phyloP scores from a whole-genome alignment of 37 sponge, comb jelly and placozoan species.

The Spongilla lacustris region DNA sequence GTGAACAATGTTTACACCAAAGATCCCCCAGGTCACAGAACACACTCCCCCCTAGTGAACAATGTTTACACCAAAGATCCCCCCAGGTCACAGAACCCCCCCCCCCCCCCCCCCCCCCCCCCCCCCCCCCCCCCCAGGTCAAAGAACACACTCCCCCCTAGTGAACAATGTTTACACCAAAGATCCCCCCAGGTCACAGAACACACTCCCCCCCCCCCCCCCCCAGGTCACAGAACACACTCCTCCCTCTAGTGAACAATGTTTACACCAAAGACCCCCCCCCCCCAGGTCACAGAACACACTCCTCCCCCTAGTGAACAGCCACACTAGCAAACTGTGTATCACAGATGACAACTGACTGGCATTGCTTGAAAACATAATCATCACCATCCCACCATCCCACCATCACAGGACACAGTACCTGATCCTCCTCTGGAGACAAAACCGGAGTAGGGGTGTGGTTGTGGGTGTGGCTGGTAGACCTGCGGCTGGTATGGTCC shows the following conservation, averaged over 20 bases:
- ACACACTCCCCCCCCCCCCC: slow-evolving; percentile 24
- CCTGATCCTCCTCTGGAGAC: not conserved
- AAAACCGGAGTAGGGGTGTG: not conserved
- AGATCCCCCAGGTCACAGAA: not conserved
- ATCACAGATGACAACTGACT: no score
- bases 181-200: not conserved
- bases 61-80: not conserved
- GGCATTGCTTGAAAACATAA: no score
- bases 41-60: slow-evolving; percentile 20
- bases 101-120: slow-evolving; percentile 5
- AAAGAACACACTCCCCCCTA: no score
- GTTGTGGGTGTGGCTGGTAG: not conserved
- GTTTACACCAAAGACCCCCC: no score
- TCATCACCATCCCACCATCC: no score
- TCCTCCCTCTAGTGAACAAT: not conserved
- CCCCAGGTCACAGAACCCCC: no score
- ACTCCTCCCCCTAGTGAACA: no score
- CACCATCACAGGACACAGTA: not conserved
- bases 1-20: not conserved
- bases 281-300: no score
- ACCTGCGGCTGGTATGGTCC: not conserved
- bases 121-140: slow-evolving; percentile 17
- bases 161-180: no score
- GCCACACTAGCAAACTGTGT: no score
- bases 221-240: no score